Conservation (phyloP, 2,888 invertebrate genomes). For the Hydroisotoma schaefferi region DNA sequence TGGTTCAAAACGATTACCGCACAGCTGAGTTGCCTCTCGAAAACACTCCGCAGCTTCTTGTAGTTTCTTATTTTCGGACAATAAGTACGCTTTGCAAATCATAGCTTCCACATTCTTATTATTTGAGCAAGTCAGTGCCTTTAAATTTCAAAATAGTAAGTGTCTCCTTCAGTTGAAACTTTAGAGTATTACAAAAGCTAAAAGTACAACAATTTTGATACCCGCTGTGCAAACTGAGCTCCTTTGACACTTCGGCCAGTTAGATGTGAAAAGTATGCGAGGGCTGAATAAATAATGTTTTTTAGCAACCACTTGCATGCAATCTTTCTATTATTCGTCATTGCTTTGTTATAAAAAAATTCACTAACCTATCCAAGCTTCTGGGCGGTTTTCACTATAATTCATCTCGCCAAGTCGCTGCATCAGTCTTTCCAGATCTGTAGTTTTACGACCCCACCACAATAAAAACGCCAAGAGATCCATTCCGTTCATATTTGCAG, state of each 20-base stretch:
- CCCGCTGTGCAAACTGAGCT: constrained; percentile 68
- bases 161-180: too few species aligned
- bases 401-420: constrained; percentile 49
- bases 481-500: constrained; percentile 60
- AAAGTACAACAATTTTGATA: too few species aligned
- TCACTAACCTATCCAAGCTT: constrained; percentile 63
- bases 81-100: constrained; percentile 67
- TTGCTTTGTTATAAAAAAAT: too few species aligned
- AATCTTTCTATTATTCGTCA: too few species aligned
- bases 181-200: background rate
- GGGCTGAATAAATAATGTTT: constrained; percentile 56
- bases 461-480: constrained; percentile 61
- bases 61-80: constrained; percentile 64
- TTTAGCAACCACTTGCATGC: too few species aligned
- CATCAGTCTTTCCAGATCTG: constrained; percentile 64
- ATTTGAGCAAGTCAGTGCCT: constrained; percentile 36
- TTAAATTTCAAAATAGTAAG: constrained; percentile 13
- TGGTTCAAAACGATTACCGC: constrained; percentile 67
- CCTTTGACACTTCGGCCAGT: constrained; percentile 65
- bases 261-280: constrained; percentile 67
- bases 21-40: constrained; percentile 62
- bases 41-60: constrained; percentile 65
- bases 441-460: constrained; percentile 54
- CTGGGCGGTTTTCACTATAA: constrained; percentile 53
- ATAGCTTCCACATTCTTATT: constrained; percentile 61